phyloP scores from a whole-genome alignment of 2,797 vertebrate species.

The Remorina albescens region DNA sequence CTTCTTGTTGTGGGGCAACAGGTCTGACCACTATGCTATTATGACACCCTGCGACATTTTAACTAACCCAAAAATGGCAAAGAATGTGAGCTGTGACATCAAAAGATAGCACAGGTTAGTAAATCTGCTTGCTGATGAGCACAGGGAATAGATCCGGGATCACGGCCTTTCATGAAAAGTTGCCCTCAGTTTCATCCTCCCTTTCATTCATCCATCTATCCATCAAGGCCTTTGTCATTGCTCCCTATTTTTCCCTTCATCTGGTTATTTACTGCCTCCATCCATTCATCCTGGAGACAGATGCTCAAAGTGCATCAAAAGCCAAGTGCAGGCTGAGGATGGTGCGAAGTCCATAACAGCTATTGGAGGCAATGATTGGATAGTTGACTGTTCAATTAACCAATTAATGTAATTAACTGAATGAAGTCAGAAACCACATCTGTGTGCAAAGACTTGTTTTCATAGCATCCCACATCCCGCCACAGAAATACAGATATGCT shows the following conservation, averaged over 20 bases:
- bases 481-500: conserved; percentile 3
- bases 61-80: conserved; percentile 65
- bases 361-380: conserved; percentile 59
- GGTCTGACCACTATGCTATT: too few species aligned
- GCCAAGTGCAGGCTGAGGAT: conserved; percentile 54
- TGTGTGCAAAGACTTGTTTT: conserved; percentile 71
- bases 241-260: conserved; percentile 36
- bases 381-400: conserved; percentile 77
- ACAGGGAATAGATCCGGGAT: conserved; percentile 11
- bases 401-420: conserved; percentile 71
- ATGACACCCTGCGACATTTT: conserved; percentile 61
- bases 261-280: conserved; percentile 35
- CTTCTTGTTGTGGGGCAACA: too few species aligned
- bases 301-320: conserved; percentile 60
- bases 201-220: conserved; percentile 15
- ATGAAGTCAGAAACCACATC: conserved; percentile 65
- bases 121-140: conserved; percentile 49
- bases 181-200: conserved; percentile 23
- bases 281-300: conserved; percentile 52
- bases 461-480: conserved; percentile 24
- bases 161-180: conserved; percentile 35
- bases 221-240: conserved; percentile 15
- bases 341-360: conserved; percentile 55
- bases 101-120: conserved; percentile 61
- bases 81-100: conserved; percentile 47